These are phyloP conservation scores for Choristoneura rosaceana DNA, from an alignment of 2,888 invertebrate genomes.

Conservation along the genomic window DNA sequence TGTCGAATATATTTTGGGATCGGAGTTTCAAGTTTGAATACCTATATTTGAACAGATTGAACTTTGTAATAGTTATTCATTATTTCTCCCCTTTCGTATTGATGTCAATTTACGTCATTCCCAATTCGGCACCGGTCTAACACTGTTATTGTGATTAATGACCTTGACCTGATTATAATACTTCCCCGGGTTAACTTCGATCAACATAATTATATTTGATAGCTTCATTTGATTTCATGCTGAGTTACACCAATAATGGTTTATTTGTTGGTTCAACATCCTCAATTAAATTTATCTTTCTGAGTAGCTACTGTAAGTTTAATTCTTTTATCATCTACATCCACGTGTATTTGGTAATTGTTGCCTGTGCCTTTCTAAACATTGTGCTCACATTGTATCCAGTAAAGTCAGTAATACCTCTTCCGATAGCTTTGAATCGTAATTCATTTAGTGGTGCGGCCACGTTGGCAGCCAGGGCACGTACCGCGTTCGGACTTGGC, in stretches of 20 bases:
- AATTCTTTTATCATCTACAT: background rate
- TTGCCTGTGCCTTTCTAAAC: slow-evolving; percentile 20
- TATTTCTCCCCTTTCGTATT: slow-evolving; percentile 34
- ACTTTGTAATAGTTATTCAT: slow-evolving; percentile 39
- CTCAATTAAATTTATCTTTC: background rate
- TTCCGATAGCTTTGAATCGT: slow-evolving; percentile 39
- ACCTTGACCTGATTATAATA: slow-evolving; percentile 40
- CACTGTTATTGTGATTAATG: slow-evolving; percentile 39
- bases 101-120: slow-evolving; percentile 33
- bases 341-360: background rate
- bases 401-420: slow-evolving; percentile 31
- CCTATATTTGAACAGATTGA: slow-evolving; percentile 31
- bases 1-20: slow-evolving; percentile 16
- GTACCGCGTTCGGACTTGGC: slow-evolving; percentile 29
- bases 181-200: slow-evolving; percentile 17
- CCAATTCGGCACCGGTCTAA: slow-evolving; percentile 29
- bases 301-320: background rate
- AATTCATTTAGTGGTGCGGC: slow-evolving; percentile 38
- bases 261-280: slow-evolving; percentile 5
- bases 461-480: slow-evolving; percentile 34
- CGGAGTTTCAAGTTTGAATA: background rate
- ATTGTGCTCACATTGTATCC: slow-evolving; percentile 31
- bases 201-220: slow-evolving; percentile 32
- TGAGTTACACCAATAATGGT: slow-evolving; percentile 28
- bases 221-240: slow-evolving; percentile 28